These are phyloP conservation scores for Hypanus sabinus DNA, from an alignment of 2,113 vertebrate genomes.

Conservation along the genomic window DNA sequence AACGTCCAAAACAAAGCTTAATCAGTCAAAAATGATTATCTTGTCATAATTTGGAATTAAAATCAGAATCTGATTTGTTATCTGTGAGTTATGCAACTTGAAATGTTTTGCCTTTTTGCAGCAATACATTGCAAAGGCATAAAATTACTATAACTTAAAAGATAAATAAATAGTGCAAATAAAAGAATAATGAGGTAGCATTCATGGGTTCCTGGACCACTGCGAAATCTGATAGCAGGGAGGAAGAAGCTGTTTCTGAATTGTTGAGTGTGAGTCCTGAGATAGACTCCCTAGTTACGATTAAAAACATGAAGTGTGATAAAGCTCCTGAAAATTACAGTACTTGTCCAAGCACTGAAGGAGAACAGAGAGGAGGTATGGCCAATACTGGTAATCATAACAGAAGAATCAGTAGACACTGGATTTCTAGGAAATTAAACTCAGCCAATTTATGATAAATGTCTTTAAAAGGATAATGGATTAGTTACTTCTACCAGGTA, in stretches of 20 bases:
- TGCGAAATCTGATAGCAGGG: too few relatives aligned
- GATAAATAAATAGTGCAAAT: too few relatives aligned
- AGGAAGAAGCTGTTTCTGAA: too few relatives aligned
- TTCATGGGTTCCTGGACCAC: too few relatives aligned
- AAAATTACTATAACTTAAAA: too few relatives aligned
- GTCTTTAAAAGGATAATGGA: neutral
- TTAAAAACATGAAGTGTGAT: neutral
- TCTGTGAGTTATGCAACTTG: too few relatives aligned
- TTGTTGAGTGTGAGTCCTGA: neutral
- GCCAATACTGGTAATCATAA: neutral
- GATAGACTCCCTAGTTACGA: neutral
- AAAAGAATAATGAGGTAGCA: too few relatives aligned
- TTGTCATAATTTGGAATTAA: neutral
- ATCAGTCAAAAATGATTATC: neutral
- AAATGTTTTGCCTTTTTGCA: too few relatives aligned
- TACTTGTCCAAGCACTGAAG: neutral
- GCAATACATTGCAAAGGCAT: too few relatives aligned
- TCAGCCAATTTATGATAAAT: neutral
- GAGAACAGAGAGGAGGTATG: neutral
- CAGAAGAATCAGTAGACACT: neutral
- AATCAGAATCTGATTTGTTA: too few relatives aligned
- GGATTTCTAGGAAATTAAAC: neutral
- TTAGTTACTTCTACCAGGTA: neutral
- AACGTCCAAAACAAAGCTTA: neutral
- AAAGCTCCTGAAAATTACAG: neutral